These are phyloP conservation scores for Pycnonotus jocosus DNA, from an alignment of 2,113 vertebrate species.

Conservation along the genomic window DNA sequence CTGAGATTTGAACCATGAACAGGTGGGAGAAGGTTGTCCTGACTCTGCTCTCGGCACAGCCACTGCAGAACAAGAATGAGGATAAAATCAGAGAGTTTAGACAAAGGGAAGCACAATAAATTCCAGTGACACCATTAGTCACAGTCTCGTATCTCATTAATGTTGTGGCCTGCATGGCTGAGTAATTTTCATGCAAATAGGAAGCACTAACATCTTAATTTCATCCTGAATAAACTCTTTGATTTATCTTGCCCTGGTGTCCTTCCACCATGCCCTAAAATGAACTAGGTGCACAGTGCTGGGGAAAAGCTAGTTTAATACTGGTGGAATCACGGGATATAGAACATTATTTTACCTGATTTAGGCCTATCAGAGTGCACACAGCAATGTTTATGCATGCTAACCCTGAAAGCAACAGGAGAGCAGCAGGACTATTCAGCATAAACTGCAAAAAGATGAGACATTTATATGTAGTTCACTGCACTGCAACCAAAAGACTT, in stretches of 20 bases:
- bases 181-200: neutral
- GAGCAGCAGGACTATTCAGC: neutral
- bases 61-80: neutral
- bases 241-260: neutral
- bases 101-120: neutral
- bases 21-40: neutral
- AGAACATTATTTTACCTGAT: neutral
- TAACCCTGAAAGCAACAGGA: neutral
- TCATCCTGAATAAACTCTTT: neutral
- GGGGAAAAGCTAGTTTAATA: neutral
- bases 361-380: neutral
- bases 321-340: accelerated
- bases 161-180: neutral
- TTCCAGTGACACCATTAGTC: neutral
- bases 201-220: neutral
- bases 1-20: neutral
- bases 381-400: neutral
- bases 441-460: neutral
- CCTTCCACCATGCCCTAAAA: neutral
- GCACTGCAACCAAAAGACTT: neutral
- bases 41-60: neutral
- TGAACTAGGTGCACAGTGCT: neutral
- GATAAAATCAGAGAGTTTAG: neutral
- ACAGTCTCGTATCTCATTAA: neutral
- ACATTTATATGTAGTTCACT: neutral